Evolutionary conservation across 2,113 vertebrate genomes (phyloP).

Genomic region (Menura novaehollandiae): DNA sequence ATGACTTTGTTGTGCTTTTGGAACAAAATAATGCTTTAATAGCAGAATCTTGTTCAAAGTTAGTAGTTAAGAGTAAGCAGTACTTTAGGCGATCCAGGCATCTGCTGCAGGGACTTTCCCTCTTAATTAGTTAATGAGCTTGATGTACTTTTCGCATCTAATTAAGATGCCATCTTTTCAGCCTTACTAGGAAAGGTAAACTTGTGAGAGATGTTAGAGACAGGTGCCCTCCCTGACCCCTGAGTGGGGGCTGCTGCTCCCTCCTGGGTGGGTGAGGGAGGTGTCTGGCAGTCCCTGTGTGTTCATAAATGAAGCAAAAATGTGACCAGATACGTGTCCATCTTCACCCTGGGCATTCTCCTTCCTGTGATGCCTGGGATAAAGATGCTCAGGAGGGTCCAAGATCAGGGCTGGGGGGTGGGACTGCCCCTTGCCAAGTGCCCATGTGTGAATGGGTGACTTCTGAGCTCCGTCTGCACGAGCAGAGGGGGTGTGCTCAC

Average conservation of each 20-base stretch:
- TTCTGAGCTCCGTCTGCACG: fast-evolving
- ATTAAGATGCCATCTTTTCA: conserved; percentile 16
- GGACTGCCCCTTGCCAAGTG: neutral
- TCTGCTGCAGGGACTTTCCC: conserved; percentile 61
- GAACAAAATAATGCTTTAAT: conserved; percentile 44
- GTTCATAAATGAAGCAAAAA: too few species aligned
- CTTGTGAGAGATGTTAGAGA: neutral
- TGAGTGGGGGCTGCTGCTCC: neutral
- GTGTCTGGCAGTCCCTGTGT: fast-evolving
- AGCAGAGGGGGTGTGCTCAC: neutral
- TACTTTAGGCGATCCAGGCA: conserved; percentile 36
- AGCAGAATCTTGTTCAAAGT: conserved; percentile 48
- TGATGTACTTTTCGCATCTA: conserved; percentile 42
- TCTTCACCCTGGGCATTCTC: neutral
- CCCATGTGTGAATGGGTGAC: neutral
- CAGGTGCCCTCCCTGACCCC: neutral
- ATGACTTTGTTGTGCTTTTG: conserved; percentile 17
- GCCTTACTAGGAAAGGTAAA: neutral
- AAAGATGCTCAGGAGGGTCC: neutral
- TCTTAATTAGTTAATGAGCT: conserved; percentile 55
- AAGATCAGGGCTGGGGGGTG: neutral
- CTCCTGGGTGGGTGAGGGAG: neutral
- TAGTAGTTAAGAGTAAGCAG: conserved; percentile 11
- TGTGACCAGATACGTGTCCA: neutral
- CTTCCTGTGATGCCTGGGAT: fast-evolving